A percentile compares a stretch with the other conserved stretches of the same genome.
These are phyloP conservation scores for Pseudotriccus pelzelni DNA, from an alignment of 2,797 vertebrate species.

Conservation along the genomic window DNA sequence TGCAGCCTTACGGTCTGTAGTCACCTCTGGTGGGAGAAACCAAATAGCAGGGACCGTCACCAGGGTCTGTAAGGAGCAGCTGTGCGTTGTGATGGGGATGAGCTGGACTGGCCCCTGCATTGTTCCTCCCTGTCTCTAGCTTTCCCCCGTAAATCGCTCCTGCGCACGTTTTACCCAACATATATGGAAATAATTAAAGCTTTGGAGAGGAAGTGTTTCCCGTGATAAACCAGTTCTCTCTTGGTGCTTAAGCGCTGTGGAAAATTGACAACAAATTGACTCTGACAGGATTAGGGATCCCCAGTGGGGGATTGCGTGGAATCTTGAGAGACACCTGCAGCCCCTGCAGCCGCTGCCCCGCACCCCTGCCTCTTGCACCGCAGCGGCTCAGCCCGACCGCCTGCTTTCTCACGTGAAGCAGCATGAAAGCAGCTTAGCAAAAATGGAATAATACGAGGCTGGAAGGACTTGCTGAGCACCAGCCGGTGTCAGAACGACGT, in stretches of 20 bases:
- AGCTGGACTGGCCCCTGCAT: not conserved
- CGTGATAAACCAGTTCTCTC: not conserved
- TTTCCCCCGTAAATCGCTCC: not conserved
- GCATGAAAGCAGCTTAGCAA: not conserved
- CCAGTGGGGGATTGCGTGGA: not conserved
- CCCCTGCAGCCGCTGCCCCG: fast-evolving
- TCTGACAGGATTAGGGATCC: conserved; percentile 8
- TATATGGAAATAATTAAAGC: not conserved
- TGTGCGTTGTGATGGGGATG: not conserved
- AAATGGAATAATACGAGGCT: not conserved
- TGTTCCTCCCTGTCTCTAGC: not conserved
- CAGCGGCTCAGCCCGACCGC: fast-evolving
- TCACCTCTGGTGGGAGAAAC: not conserved
- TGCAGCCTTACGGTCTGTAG: not conserved
- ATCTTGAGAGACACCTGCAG: not conserved
- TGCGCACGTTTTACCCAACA: not conserved
- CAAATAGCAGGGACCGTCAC: not conserved
- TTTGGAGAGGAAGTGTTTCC: conserved; percentile 8
- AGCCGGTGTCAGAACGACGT: not conserved
- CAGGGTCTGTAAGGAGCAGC: not conserved
- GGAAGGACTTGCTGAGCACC: not conserved
- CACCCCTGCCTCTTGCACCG: fast-evolving
- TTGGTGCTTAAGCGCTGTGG: not conserved
- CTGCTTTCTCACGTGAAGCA: not conserved
- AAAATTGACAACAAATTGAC: conserved; percentile 13